A percentile compares a stretch with the other conserved stretches of the same genome.
phyloP scores from a whole-genome alignment of 1,140 invertebrate species.

The Grapholita molesta region DNA sequence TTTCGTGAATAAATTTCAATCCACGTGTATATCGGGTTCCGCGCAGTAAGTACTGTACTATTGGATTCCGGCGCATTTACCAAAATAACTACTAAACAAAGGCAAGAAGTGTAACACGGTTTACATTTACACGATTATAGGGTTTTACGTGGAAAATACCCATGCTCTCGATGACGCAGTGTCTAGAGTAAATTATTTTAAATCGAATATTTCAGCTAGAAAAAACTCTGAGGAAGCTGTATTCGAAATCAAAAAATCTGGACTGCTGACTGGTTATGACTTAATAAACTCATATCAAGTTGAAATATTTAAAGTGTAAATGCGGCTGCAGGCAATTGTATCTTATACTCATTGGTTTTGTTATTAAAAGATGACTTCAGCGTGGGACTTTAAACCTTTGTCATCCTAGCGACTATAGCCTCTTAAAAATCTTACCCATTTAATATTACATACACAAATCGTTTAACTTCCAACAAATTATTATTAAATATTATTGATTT shows the following conservation, averaged over 20 bases:
- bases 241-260: too few relatives aligned
- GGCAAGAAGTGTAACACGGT: conserved; percentile 10
- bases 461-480: too few relatives aligned
- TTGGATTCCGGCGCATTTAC: background rate
- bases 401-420: too few relatives aligned
- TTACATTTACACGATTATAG: conserved; percentile 24
- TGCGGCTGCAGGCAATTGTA: too few relatives aligned
- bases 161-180: conserved; percentile 32
- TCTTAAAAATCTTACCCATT: too few relatives aligned
- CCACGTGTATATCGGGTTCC: background rate
- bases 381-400: too few relatives aligned
- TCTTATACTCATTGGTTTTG: too few relatives aligned
- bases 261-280: too few relatives aligned
- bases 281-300: too few relatives aligned
- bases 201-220: background rate
- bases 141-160: conserved; percentile 40
- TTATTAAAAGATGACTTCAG: too few relatives aligned
- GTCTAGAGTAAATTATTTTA: conserved; percentile 25
- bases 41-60: background rate
- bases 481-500: background rate
- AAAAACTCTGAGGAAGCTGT: background rate
- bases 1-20: background rate
- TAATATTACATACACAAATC: too few relatives aligned
- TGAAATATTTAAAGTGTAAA: too few relatives aligned
- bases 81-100: conserved; percentile 9